These are phyloP conservation scores for Neotoxoptera formosana DNA, from an alignment of 1,140 invertebrate genomes.

Conservation along the genomic window DNA sequence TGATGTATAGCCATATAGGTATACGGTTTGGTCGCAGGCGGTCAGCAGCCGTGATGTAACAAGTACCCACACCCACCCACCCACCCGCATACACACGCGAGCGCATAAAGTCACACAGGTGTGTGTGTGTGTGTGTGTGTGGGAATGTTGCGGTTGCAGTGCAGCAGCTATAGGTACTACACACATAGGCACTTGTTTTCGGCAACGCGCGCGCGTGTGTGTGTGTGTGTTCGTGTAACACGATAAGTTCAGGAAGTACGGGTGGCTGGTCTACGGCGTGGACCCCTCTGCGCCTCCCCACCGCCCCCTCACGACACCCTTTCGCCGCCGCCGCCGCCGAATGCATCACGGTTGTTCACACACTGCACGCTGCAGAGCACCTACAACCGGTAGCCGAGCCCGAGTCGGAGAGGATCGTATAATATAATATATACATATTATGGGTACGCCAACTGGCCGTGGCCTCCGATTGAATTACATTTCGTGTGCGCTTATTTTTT, in stretches of 20 bases:
- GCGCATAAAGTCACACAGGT: conserved; percentile 1
- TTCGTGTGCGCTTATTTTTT: conserved; percentile 15
- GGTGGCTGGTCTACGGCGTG: background rate
- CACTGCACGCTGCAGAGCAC: no score
- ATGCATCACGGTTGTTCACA: background rate
- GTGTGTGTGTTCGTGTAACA: background rate
- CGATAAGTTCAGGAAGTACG: conserved; percentile 48
- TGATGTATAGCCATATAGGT: no score
- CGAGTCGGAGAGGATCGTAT: background rate
- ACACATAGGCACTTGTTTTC: conserved; percentile 40
- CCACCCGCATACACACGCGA: background rate
- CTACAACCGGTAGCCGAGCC: conserved; percentile 1
- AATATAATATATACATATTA: no score
- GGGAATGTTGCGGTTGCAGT: conserved; percentile 30
- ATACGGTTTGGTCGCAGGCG: background rate
- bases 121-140: background rate
- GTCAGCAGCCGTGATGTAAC: background rate
- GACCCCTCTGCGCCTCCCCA: no score
- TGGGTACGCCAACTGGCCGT: conserved; percentile 8
- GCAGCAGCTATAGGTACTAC: no score
- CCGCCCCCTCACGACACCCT: background rate
- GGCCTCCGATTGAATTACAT: conserved; percentile 38
- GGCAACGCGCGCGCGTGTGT: background rate
- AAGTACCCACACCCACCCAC: background rate
- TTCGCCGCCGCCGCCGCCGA: background rate